A percentile compares a stretch with the other conserved stretches of the same genome.
phyloP scores from a whole-genome alignment of 2,797 vertebrate species.

The Clarias laeviceps region DNA sequence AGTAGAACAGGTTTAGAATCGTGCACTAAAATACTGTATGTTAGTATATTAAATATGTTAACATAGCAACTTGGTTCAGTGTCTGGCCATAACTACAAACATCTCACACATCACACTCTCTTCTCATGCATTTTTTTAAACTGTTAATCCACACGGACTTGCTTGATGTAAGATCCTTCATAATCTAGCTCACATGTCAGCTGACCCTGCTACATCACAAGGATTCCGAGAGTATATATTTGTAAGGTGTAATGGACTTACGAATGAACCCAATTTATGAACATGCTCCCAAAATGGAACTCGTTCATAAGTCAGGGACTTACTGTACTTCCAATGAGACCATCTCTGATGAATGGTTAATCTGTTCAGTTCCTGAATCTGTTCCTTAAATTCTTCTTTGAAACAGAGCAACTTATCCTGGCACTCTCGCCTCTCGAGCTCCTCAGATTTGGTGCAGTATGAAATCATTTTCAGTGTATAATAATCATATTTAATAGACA shows the following conservation, averaged over 20 bases:
- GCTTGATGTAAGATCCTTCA: background rate
- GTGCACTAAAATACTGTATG: background rate
- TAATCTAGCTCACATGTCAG: background rate
- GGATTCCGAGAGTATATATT: too few relatives aligned
- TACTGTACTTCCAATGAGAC: background rate
- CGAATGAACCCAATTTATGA: too few relatives aligned
- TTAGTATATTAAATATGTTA: background rate
- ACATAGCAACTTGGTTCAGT: background rate
- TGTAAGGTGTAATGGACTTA: too few relatives aligned
- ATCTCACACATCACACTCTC: background rate
- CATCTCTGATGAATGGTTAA: background rate
- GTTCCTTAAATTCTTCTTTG: background rate
- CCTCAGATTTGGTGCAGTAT: background rate
- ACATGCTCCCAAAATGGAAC: too few relatives aligned
- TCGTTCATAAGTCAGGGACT: too few relatives aligned
- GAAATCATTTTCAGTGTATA: background rate
- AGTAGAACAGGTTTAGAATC: background rate
- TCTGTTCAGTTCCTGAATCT: too few relatives aligned
- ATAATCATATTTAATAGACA: background rate
- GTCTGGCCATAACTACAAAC: background rate
- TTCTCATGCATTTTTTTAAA: background rate
- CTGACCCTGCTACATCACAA: too few relatives aligned
- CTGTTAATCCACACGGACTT: background rate
- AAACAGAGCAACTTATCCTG: constrained; percentile 1
- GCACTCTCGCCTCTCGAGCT: background rate